phyloP scores from a whole-genome alignment of 2,797 vertebrate species.

The Masticophis lateralis region DNA sequence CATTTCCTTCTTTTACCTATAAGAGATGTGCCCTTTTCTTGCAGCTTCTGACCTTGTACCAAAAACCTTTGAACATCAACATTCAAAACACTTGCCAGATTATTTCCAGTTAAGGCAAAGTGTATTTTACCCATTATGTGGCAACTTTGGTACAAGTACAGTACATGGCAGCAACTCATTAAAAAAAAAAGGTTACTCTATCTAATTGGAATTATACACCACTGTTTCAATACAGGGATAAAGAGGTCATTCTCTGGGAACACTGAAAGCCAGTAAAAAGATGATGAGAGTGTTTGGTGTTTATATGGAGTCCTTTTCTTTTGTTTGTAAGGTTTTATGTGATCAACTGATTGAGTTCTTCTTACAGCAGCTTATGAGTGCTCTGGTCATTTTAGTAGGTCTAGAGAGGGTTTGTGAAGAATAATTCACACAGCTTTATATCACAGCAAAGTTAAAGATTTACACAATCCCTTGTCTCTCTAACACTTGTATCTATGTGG shows the following conservation, averaged over 20 bases:
- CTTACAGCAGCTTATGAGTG: background rate
- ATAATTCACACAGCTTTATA: background rate
- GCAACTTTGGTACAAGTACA: background rate
- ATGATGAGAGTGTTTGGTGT: background rate
- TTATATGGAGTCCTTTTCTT: background rate
- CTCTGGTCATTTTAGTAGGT: background rate
- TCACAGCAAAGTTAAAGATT: background rate
- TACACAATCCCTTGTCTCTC: background rate
- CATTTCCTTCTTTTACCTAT: background rate
- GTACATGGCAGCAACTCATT: background rate
- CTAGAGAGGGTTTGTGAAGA: background rate
- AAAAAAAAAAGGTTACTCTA: background rate
- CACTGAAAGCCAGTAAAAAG: background rate
- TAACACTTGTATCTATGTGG: background rate
- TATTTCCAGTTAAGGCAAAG: background rate
- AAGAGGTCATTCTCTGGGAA: background rate
- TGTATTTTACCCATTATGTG: background rate
- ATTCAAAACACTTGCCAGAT: background rate
- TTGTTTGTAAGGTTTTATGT: background rate
- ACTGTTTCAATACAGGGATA: conserved; percentile 1
- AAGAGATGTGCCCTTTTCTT: background rate
- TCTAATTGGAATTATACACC: conserved; percentile 5
- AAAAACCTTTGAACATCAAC: background rate
- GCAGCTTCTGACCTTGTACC: background rate
- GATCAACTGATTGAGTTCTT: background rate